A percentile compares a stretch with the other conserved stretches of the same genome.
phyloP scores from a whole-genome alignment of 2,888 invertebrate genomes.

The Latrodectus elegans region DNA sequence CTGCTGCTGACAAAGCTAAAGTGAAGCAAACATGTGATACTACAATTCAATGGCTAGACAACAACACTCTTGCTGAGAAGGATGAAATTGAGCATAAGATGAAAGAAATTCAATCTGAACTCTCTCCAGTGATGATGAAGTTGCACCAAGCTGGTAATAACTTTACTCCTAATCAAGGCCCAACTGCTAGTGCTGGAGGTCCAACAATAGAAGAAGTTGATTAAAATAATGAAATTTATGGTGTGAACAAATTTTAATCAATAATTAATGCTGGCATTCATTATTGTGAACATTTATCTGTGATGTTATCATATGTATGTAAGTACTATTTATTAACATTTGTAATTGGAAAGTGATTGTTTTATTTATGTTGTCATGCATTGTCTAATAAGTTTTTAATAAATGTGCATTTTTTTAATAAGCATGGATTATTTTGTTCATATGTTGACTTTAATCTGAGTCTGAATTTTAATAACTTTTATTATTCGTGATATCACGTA shows the following conservation, averaged over 20 bases:
- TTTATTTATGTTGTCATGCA: not conserved
- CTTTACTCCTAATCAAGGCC: not conserved
- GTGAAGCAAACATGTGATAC: constrained; percentile 78
- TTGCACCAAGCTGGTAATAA: constrained; percentile 71
- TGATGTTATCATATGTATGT: not conserved
- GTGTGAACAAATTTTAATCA: not conserved
- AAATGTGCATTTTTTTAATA: too few relatives aligned
- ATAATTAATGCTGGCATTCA: not conserved
- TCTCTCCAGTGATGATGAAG: constrained; percentile 85
- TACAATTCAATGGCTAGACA: constrained; percentile 86
- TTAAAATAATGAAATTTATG: not conserved
- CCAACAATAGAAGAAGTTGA: constrained; percentile 46
- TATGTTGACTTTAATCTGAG: too few relatives aligned
- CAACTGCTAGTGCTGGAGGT: constrained; percentile 4
- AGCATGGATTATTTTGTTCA: too few relatives aligned
- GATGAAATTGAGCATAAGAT: constrained; percentile 86
- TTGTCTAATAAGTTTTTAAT: too few relatives aligned
- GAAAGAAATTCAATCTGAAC: constrained; percentile 84
- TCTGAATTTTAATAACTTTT: too few relatives aligned
- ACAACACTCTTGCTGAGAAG: constrained; percentile 84
- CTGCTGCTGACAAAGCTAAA: constrained; percentile 81
- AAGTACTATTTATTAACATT: not conserved
- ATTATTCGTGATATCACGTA: too few relatives aligned
- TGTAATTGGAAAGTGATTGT: not conserved
- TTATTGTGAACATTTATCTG: not conserved